Percentiles rank a stretch among this genome's conserved stretches.
phyloP scores from a whole-genome alignment of 1,140 invertebrate species.

The Philopotamus ludificatus region DNA sequence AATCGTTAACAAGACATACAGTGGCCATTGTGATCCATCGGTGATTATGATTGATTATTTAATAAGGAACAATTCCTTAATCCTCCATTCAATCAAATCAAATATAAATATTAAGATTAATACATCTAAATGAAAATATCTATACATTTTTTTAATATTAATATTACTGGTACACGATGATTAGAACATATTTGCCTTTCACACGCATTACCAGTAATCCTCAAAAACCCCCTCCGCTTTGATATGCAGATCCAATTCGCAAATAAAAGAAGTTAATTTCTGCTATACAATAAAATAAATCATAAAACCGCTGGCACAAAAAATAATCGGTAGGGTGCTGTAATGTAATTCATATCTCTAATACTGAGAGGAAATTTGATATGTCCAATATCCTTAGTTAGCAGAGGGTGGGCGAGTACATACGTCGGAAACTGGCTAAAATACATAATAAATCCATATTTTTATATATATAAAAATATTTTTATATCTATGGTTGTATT shows the following conservation, averaged over 20 bases:
- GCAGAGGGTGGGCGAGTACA: too few relatives aligned
- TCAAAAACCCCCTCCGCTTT: conserved; percentile 6
- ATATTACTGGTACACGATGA: not conserved
- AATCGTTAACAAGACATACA: not conserved
- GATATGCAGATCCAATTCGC: conserved; percentile 5
- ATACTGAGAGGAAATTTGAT: too few relatives aligned
- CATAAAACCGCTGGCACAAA: conserved; percentile 16
- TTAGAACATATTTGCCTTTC: conserved; percentile 20
- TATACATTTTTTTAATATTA: not conserved
- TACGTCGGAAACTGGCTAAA: too few relatives aligned
- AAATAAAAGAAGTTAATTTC: conserved; percentile 16
- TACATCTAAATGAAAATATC: too few relatives aligned
- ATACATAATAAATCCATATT: too few relatives aligned
- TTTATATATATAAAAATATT: too few relatives aligned
- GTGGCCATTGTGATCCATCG: not conserved
- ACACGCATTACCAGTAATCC: conserved; percentile 15
- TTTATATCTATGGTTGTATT: too few relatives aligned
- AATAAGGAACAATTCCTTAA: conserved; percentile 5
- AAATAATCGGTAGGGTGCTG: not conserved
- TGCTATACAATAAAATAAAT: conserved; percentile 20
- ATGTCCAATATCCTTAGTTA: too few relatives aligned
- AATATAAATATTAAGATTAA: not conserved
- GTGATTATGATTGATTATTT: conserved; percentile 22
- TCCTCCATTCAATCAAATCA: not conserved
- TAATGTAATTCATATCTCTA: not conserved